Conservation (phyloP, 1,140 invertebrate genomes). For the Bicyclus anynana region DNA sequence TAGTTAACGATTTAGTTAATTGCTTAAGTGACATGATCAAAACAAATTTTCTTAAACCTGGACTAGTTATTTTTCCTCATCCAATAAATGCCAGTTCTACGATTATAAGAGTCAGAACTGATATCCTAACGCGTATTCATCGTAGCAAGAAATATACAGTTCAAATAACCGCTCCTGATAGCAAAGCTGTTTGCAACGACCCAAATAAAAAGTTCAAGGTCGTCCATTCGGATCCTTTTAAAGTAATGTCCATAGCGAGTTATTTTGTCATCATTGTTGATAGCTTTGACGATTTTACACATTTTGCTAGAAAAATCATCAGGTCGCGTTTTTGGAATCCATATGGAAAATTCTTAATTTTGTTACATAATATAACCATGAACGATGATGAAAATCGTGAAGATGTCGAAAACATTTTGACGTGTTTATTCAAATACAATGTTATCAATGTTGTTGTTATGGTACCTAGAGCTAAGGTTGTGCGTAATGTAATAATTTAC, state of each 20-base stretch:
- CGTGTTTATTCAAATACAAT: conserved; percentile 49
- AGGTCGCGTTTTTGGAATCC: conserved; percentile 58
- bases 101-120: conserved; percentile 39
- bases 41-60: conserved; percentile 39
- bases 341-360: conserved; percentile 47
- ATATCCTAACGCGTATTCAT: conserved; percentile 47
- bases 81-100: conserved; percentile 39
- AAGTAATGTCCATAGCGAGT: conserved; percentile 35
- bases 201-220: conserved; percentile 9
- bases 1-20: conserved; percentile 43
- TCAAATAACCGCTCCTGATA: conserved; percentile 25
- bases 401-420: conserved; percentile 46
- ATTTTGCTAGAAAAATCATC: conserved; percentile 39
- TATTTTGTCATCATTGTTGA: conserved; percentile 58
- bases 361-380: conserved; percentile 36
- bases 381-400: conserved; percentile 20
- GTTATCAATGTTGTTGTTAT: conserved; percentile 47
- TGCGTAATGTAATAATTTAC: conserved; percentile 42
- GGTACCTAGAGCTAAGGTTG: conserved; percentile 36
- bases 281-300: conserved; percentile 39
- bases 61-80: conserved; percentile 46
- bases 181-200: conserved; percentile 29
- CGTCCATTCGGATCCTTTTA: conserved; percentile 32
- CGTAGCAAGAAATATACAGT: conserved; percentile 36
- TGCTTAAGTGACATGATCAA: conserved; percentile 52